Conservation (phyloP, 1,140 invertebrate species). For the Parasteatoda tepidariorum region DNA sequence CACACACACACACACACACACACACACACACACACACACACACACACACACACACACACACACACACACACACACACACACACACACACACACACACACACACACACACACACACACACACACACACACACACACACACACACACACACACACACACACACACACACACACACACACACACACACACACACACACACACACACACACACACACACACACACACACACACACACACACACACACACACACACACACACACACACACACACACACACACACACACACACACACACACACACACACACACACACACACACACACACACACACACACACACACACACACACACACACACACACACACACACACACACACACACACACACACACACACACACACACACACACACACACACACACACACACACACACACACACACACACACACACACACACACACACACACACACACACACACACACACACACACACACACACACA, state of each 20-base stretch:
- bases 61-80: constrained; percentile 13
- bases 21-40: constrained; percentile 13
- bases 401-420: too few relatives aligned
- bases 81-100: constrained; percentile 13
- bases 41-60: constrained; percentile 13
- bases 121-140: constrained; percentile 13
- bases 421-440: too few relatives aligned
- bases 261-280: too few relatives aligned
- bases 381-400: too few relatives aligned
- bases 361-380: too few relatives aligned
- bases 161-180: constrained; percentile 13
- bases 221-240: constrained; percentile 13
- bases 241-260: constrained; percentile 1
- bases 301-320: too few relatives aligned
- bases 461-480: too few relatives aligned
- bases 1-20: constrained; percentile 13
- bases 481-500: not conserved
- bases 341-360: too few relatives aligned
- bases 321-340: too few relatives aligned
- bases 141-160: constrained; percentile 13
- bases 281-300: too few relatives aligned
- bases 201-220: constrained; percentile 13
- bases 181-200: constrained; percentile 13
- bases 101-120: constrained; percentile 13
- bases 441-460: too few relatives aligned